A percentile compares a stretch with the other conserved stretches of the same genome.
Conservation (phyloP, 1,140 invertebrate genomes). For the Drosophila neocordata region DNA sequence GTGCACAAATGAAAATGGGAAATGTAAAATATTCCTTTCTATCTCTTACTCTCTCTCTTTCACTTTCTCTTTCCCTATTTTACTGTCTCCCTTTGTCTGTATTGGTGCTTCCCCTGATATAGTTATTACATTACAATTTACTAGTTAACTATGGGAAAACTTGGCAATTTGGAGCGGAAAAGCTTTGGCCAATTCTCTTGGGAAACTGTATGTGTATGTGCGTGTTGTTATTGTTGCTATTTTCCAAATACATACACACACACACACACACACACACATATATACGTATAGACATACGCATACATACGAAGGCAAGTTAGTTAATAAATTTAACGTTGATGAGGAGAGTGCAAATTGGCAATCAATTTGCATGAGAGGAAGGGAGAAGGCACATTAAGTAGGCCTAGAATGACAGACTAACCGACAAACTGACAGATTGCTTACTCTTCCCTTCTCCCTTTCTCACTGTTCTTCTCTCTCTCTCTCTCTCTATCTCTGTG, state of each 20-base stretch:
- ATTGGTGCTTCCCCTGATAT: not conserved
- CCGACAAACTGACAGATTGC: constrained; percentile 36
- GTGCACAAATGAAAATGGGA: not conserved
- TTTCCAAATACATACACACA: constrained; percentile 21
- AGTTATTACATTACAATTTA: constrained; percentile 14
- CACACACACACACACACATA: constrained; percentile 5
- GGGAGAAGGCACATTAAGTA: constrained; percentile 20
- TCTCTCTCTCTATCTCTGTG: not conserved
- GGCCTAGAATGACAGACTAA: constrained; percentile 29
- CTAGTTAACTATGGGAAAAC: constrained; percentile 24
- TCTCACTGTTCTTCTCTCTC: constrained; percentile 14
- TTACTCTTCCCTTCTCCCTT: not conserved
- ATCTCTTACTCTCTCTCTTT: not conserved
- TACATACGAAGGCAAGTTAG: constrained; percentile 29
- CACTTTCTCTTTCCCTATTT: not conserved
- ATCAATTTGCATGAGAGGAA: constrained; percentile 41
- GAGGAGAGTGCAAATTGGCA: constrained; percentile 49
- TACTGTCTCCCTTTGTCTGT: no score
- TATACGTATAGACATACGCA: not conserved
- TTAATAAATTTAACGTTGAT: constrained; percentile 60
- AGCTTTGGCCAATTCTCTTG: constrained; percentile 33
- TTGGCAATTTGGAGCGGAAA: constrained; percentile 51
- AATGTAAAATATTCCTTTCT: not conserved
- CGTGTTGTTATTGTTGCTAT: constrained; percentile 30
- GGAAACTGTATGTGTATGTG: constrained; percentile 34